Evolutionary conservation across 2,113 vertebrate species (phyloP), one percentile per base, ranked within the genome.

Genomic region (Gopherus evgoodei): DNA sequence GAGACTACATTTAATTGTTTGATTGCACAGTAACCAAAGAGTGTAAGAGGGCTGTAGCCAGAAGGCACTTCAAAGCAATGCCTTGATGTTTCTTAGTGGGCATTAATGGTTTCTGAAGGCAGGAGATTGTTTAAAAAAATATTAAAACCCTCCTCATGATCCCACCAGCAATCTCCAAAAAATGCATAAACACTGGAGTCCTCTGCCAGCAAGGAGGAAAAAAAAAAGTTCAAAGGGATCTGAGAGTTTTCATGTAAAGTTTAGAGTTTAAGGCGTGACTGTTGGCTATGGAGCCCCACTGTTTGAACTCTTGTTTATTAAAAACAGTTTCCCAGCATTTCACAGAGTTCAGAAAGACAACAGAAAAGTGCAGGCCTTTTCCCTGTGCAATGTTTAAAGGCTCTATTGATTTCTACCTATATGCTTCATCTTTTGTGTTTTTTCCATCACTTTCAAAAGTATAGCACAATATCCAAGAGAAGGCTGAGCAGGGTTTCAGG

Each of bases 61-160:
- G 99, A 98, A 99, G 99, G 99, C 98, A 99, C 99, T 99, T 99
- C 99, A 99, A 99, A 99, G 99, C 98, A 94, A 95, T 95, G 98
- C 99, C 99, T 99, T 99, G 98, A 99, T 99, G 99, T 99, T 99
- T 97, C 98, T 98, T 97, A 99, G 99, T 98, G 98, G 98, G 99
- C 98, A 98, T 98, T 99, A 99, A 99, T 99, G 98, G 98, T 98
- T 99, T 99, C 98, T 99, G 99, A 99, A 99, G 98, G 98, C 99
- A 99, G 98, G 99, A 99, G 99, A 99, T 98, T 99, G 98, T 98
- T 98, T 97, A 96, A 97, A 95, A 98, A 98, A 98, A 98, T 98
- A 98, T 98, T 98, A 99, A 99, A 98, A 98, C 98, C 98, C 98
- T 98, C 98, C 98, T 98, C 96, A 98, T 98, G 98, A 98, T 98